Evolutionary conservation across 2,888 invertebrate genomes (phyloP), one percentile per base, ranked within the genome.

Genomic region (Campoplex nolae): DNA sequence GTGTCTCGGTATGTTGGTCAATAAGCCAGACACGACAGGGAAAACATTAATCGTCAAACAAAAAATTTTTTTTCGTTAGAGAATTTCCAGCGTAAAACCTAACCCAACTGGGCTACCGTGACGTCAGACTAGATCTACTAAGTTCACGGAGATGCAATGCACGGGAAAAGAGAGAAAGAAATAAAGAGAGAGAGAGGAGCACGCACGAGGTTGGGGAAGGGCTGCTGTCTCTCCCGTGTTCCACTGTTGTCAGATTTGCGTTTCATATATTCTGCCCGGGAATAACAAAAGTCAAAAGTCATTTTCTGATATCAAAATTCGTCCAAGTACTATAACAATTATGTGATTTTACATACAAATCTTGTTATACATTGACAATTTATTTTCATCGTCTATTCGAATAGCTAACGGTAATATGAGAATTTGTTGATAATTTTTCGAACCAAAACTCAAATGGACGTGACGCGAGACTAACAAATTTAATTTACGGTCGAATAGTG

Each of bases 51-150:
- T 95, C 95, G 95, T 95, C 95, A 95, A 95, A 96, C 95, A 95
- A 96, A 96, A 95, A 96, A 95, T 95, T 95, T 95, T 95, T 93
- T 68, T 68, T 78, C 95, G 95, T 96, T 96, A 83, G 32, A 96
- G 96, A 96, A 96, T 96, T 95, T 96, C 95, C 94, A 96, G 95
- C 96, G 95, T 95, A 96, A 96, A 96, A 96, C 96, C 96, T 96
- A 96, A 96, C 96, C 96, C 96, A 96, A 96, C 96, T 96, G 96
- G 96, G 95, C 96, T 96, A 96, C 95, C 90, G 92, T 92, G 92
- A 93, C 93, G 93, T 93, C 92, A 92, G 91, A 90, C 90, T 92
- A 92, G 91, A 91, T 81, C 90, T 92, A 90, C 90, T 92, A 90
- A 90, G 89, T 87, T 91, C 91, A 89, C 90, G 90, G 89, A 88